Percentiles rank a stretch among this genome's conserved stretches.
These are phyloP conservation scores for Eubucco bourcierii DNA, from an alignment of 2,113 vertebrate genomes.

Conservation along the genomic window DNA sequence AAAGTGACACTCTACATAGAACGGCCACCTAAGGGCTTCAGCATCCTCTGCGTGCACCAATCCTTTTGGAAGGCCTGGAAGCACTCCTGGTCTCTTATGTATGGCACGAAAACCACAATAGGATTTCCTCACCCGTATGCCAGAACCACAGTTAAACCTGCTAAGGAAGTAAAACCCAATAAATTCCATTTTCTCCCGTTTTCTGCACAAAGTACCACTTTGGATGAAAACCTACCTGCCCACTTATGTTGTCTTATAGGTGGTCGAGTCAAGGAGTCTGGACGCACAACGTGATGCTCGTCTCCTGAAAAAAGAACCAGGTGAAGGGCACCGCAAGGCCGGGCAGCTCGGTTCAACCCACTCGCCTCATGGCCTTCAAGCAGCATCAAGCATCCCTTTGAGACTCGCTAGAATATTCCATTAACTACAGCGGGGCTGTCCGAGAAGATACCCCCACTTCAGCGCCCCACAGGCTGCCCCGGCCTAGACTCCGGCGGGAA, in stretches of 20 bases:
- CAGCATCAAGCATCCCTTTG: background rate
- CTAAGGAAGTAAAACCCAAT: rapidly evolving
- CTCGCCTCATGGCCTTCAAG: rapidly evolving
- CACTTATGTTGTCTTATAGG: constrained; percentile 32
- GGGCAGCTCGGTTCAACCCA: background rate
- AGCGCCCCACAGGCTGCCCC: too few relatives aligned
- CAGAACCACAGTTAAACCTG: background rate
- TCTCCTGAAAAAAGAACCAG: background rate
- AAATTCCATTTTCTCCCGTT: rapidly evolving
- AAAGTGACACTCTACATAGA: rapidly evolving
- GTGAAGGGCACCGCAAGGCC: background rate
- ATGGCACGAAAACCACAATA: rapidly evolving
- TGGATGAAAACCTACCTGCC: constrained; percentile 35
- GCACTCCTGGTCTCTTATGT: rapidly evolving
- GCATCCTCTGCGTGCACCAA: rapidly evolving
- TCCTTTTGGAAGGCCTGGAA: rapidly evolving
- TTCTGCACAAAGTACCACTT: background rate
- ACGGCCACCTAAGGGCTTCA: background rate
- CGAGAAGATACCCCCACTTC: background rate
- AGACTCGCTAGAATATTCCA: rapidly evolving
- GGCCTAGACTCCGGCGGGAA: background rate
- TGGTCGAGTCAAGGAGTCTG: constrained; percentile 49
- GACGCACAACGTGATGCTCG: background rate
- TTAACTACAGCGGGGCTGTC: background rate
- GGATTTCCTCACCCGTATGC: rapidly evolving